Conservation (phyloP, 2,888 invertebrate species). For the Parnassius smintheus region DNA sequence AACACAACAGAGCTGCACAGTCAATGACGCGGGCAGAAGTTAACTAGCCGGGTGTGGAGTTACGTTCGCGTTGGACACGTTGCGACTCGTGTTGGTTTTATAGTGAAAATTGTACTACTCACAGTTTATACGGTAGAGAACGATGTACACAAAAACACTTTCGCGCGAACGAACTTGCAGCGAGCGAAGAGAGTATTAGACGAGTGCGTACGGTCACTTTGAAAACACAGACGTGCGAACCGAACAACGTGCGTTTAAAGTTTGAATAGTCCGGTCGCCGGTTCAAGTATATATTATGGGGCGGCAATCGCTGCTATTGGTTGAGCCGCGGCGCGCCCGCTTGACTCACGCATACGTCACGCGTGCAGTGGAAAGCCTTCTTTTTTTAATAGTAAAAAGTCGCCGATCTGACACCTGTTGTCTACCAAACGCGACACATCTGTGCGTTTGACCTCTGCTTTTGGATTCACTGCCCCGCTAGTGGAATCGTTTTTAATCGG, state of each 20-base stretch:
- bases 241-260: conserved; percentile 48
- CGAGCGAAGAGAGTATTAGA: conserved; percentile 31
- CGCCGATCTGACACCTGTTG: conserved; percentile 24
- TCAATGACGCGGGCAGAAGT: conserved; percentile 2
- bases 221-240: conserved; percentile 53
- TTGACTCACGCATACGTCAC: conserved; percentile 56
- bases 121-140: conserved; percentile 49
- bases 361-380: conserved; percentile 56
- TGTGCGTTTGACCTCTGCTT: conserved; percentile 20
- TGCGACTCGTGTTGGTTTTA: conserved; percentile 19
- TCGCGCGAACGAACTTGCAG: conserved; percentile 40
- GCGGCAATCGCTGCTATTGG: conserved; percentile 54
- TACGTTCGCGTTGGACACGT: conserved; percentile 15
- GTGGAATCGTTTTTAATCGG: conserved; percentile 15
- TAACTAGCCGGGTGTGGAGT: conserved; percentile 2
- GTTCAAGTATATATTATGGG: conserved; percentile 66
- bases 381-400: conserved; percentile 38
- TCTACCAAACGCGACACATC: conserved; percentile 18
- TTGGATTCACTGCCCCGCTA: conserved; percentile 4
- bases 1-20: conserved; percentile 9
- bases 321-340: conserved; percentile 57
- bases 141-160: conserved; percentile 49
- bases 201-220: conserved; percentile 35
- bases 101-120: conserved; percentile 47
- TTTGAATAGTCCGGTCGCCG: conserved; percentile 54